A percentile compares a stretch with the other conserved stretches of the same genome.
Conservation (phyloP, 2,113 vertebrate genomes). For the Fulmarus glacialis region DNA sequence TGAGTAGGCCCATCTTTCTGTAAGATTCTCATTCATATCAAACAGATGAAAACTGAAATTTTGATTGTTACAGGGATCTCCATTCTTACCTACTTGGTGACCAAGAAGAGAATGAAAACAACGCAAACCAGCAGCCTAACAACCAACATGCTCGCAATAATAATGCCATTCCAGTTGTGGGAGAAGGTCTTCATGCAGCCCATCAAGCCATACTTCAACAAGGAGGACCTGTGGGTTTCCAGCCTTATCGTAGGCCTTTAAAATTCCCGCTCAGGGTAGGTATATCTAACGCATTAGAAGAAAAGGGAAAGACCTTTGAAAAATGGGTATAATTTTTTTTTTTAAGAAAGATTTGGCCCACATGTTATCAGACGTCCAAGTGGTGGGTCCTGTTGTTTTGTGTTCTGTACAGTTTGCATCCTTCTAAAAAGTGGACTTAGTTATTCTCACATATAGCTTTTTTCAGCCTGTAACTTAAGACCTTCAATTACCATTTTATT, state of each 20-base stretch:
- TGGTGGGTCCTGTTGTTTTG: background rate
- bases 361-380: background rate
- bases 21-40: background rate
- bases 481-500: background rate
- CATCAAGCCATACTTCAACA: conserved; percentile 99
- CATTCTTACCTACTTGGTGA: conserved; percentile 98
- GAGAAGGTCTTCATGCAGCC: conserved; percentile 94
- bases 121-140: conserved; percentile 90
- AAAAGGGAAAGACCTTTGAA: background rate
- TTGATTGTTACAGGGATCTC: conserved; percentile 83
- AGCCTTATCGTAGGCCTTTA: conserved; percentile 93
- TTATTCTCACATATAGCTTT: background rate
- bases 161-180: conserved; percentile 90
- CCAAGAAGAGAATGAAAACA: conserved; percentile 93
- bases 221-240: conserved; percentile 96
- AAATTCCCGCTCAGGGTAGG: conserved; percentile 93
- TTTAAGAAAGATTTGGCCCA: background rate
- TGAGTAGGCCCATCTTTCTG: background rate
- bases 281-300: background rate
- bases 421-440: background rate
- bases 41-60: background rate
- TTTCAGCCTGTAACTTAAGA: background rate
- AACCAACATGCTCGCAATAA: conserved; percentile 92
- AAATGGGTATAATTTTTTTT: background rate
- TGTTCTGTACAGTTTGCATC: background rate